Evolutionary conservation across 2,113 vertebrate genomes (phyloP).

Genomic region (Leuciscus idus): DNA sequence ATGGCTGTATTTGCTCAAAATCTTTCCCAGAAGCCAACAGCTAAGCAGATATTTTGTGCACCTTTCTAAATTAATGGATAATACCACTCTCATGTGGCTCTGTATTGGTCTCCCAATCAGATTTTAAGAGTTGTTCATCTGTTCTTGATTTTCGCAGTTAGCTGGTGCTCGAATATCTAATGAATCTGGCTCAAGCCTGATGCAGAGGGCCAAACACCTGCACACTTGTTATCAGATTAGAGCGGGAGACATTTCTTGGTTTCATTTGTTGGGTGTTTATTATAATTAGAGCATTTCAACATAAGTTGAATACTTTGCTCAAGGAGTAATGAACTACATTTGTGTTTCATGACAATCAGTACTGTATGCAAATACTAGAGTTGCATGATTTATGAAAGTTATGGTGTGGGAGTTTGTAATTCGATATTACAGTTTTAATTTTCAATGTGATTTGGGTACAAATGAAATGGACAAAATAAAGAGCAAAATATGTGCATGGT

Average conservation of each 20-base stretch:
- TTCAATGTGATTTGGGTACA: neutral
- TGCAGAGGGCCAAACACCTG: neutral
- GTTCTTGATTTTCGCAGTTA: neutral
- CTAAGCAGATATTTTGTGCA: neutral
- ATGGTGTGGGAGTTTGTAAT: neutral
- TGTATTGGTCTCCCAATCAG: neutral
- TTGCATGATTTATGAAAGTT: neutral
- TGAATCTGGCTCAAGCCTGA: neutral
- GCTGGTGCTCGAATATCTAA: neutral
- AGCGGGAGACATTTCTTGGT: neutral
- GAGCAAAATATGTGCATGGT: no score
- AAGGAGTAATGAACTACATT: neutral
- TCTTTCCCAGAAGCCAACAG: neutral
- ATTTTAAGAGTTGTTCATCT: constrained; percentile 8
- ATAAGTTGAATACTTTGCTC: neutral
- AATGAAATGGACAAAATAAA: neutral
- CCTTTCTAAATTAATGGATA: neutral
- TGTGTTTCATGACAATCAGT: neutral
- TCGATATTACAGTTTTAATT: neutral
- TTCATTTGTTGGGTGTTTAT: neutral
- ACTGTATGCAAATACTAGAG: neutral
- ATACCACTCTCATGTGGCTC: neutral
- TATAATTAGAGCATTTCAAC: neutral
- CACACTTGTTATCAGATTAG: neutral
- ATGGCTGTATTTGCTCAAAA: neutral